Conservation (phyloP, 2,888 invertebrate genomes). For the Oligia fasciuncula region DNA sequence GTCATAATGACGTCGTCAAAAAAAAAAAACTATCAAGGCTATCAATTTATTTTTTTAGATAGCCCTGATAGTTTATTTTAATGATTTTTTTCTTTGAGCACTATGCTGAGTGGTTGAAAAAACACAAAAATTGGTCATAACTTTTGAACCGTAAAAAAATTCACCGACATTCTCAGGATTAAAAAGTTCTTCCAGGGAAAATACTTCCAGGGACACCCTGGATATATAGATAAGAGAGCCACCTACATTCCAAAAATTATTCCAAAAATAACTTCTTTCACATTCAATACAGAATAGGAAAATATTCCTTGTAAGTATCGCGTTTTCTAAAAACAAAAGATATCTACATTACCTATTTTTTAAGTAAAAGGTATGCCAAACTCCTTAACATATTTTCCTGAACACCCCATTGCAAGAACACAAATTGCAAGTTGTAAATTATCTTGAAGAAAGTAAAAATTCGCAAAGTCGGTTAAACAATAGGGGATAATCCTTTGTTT, state of each 20-base stretch:
- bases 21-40: too few species aligned
- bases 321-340: background rate
- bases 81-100: too few species aligned
- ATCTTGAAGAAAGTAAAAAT: slow-evolving; percentile 19
- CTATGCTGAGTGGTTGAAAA: too few species aligned
- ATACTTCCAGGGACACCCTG: too few species aligned
- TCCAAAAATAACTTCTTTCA: background rate
- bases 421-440: slow-evolving; percentile 35
- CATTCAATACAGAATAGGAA: background rate
- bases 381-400: slow-evolving; percentile 6
- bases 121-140: too few species aligned
- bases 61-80: too few species aligned
- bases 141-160: too few species aligned
- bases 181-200: too few species aligned
- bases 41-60: too few species aligned
- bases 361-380: background rate
- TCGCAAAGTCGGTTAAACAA: slow-evolving; percentile 43
- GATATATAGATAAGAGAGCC: too few species aligned
- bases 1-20: too few species aligned
- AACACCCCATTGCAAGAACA: slow-evolving; percentile 18
- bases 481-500: slow-evolving; percentile 78
- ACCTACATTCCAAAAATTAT: background rate
- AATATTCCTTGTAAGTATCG: slow-evolving; percentile 1
- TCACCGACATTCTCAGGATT: too few species aligned
- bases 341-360: background rate